Conservation (phyloP, 2,797 vertebrate species). For the Sparidentex hasta region DNA sequence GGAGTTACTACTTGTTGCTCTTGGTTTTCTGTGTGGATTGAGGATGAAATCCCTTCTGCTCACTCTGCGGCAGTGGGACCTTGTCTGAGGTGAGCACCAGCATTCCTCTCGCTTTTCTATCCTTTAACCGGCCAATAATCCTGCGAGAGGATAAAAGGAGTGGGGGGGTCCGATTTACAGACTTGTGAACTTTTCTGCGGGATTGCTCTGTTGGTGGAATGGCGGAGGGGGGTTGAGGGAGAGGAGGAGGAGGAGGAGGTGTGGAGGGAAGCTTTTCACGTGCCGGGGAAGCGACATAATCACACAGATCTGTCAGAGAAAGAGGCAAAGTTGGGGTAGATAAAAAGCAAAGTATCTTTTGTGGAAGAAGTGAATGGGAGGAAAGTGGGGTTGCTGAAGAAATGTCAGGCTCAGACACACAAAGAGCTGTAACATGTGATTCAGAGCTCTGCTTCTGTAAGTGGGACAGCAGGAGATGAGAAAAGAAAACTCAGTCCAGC, state of each 20-base stretch:
- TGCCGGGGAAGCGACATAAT: conserved; percentile 50
- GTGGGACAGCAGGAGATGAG: conserved; percentile 39
- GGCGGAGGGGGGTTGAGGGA: conserved; percentile 47
- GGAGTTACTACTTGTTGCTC: conserved; percentile 86
- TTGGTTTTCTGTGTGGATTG: conserved; percentile 66
- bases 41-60: conserved; percentile 78
- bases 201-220: conserved; percentile 63
- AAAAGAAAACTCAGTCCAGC: conserved; percentile 25
- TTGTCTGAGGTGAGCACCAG: conserved; percentile 83
- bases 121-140: background rate
- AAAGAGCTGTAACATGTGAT: conserved; percentile 56
- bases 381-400: background rate
- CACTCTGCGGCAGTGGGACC: conserved; percentile 74
- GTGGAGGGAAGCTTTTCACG: conserved; percentile 57
- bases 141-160: background rate
- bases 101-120: conserved; percentile 6
- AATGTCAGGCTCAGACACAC: conserved; percentile 32
- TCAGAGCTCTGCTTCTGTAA: conserved; percentile 39
- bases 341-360: background rate
- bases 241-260: conserved; percentile 45
- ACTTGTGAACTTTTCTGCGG: conserved; percentile 37
- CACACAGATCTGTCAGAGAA: conserved; percentile 49
- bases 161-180: background rate
- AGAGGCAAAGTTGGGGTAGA: conserved; percentile 14
- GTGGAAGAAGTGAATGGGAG: background rate